Percentiles rank a stretch among this genome's conserved stretches.
Evolutionary conservation across 1,140 invertebrate genomes (phyloP).

Genomic region (Zophobas atratus): DNA sequence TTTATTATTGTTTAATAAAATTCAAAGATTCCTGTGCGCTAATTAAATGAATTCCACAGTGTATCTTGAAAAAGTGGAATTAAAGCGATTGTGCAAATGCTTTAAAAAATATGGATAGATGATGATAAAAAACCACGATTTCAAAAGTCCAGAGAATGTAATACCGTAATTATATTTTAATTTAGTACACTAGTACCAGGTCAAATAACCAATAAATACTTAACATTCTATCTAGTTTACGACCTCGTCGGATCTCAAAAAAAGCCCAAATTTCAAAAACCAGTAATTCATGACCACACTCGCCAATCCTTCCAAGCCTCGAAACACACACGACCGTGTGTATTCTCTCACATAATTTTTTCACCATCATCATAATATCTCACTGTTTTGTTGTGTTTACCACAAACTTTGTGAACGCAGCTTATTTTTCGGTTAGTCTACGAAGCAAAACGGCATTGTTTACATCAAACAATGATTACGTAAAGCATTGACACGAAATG

Average conservation of each 20-base stretch:
- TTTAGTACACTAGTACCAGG: too few species aligned
- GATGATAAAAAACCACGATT: too few species aligned
- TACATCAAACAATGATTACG: conserved; percentile 55
- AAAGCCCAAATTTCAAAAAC: neutral
- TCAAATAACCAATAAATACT: too few species aligned
- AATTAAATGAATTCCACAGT: too few species aligned
- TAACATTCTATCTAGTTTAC: too few species aligned
- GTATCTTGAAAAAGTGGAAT: too few species aligned
- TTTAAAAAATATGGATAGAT: too few species aligned
- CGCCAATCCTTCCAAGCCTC: neutral
- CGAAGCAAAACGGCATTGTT: conserved; percentile 53
- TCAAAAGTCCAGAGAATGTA: too few species aligned
- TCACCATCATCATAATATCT: neutral
- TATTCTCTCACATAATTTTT: conserved; percentile 31
- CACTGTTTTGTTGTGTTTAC: conserved; percentile 29
- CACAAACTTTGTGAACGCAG: conserved; percentile 8
- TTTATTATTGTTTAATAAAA: too few species aligned
- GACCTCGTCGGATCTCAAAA: neutral
- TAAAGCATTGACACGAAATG: conserved; percentile 57
- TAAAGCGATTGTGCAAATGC: too few species aligned
- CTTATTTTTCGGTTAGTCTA: conserved; percentile 44
- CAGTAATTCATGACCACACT: neutral
- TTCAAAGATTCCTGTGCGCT: too few species aligned
- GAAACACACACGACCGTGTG: conserved; percentile 14
- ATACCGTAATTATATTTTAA: too few species aligned